phyloP scores from a whole-genome alignment of 2,113 vertebrate genomes.

The Sylvilagus bachmani region DNA sequence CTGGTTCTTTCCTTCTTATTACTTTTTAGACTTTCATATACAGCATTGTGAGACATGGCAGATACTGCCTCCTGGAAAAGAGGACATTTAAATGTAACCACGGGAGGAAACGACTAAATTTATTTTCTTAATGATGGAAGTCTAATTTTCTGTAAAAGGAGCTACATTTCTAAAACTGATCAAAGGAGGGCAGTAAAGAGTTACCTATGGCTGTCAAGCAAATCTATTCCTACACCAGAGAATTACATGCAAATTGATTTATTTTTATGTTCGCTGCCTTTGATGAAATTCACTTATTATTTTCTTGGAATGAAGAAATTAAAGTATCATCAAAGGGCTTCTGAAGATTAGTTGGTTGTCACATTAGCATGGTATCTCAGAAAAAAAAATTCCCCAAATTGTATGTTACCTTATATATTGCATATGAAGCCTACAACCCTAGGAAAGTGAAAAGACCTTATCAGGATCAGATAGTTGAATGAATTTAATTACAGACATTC shows the following conservation, averaged over 20 bases:
- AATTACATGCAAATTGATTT: constrained; percentile 1
- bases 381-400: constrained; percentile 52
- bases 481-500: not conserved
- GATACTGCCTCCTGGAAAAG: constrained; percentile 8
- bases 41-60: not conserved
- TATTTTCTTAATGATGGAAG: constrained; percentile 34
- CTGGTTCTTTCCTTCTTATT: not conserved
- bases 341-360: not conserved
- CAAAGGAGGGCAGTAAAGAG: constrained; percentile 88
- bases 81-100: constrained; percentile 2
- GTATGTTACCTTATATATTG: not conserved
- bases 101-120: constrained; percentile 12
- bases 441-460: not conserved
- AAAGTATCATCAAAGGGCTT: constrained; percentile 42
- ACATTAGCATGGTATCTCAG: not conserved
- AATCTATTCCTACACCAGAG: not conserved
- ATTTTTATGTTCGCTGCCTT: not conserved
- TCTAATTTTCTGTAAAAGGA: not conserved
- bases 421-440: not conserved
- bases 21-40: not conserved
- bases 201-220: constrained; percentile 60
- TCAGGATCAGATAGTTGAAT: constrained; percentile 7
- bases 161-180: constrained; percentile 70
- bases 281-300: constrained; percentile 35
- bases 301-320: constrained; percentile 24